phyloP scores from a whole-genome alignment of 2,888 invertebrate species.

The Lithophane socia region DNA sequence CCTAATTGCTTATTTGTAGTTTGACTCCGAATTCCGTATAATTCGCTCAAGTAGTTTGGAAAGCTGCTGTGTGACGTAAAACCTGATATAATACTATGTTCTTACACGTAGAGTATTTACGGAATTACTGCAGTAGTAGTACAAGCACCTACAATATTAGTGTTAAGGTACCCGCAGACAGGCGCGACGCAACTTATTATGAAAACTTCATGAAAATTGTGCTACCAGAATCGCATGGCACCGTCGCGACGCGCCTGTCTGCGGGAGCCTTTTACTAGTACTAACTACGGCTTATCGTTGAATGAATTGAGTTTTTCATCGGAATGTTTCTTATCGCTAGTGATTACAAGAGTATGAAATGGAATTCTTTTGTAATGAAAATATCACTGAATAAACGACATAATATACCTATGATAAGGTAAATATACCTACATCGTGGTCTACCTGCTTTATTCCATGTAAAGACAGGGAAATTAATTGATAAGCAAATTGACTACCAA shows the following conservation, averaged over 20 bases:
- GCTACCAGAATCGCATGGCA: no score
- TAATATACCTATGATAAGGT: not conserved
- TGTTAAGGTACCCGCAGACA: not conserved
- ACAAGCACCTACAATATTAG: not conserved
- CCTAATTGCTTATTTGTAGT: conserved; percentile 10
- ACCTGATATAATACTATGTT: conserved; percentile 29
- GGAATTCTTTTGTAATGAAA: not conserved
- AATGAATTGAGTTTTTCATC: conserved; percentile 28
- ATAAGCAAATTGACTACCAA: not conserved
- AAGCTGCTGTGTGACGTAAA: conserved; percentile 75
- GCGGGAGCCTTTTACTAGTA: not conserved
- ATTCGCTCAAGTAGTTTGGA: conserved; percentile 71
- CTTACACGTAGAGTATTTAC: not conserved
- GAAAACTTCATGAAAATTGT: no score
- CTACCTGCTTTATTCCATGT: not conserved
- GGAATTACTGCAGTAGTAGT: conserved; percentile 5
- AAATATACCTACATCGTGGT: not conserved
- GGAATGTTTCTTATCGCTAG: conserved; percentile 14
- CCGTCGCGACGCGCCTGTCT: no score
- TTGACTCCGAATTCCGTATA: conserved; percentile 36
- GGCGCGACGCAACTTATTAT: no score
- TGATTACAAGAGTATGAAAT: conserved; percentile 6
- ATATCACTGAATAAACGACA: not conserved
- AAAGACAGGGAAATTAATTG: not conserved
- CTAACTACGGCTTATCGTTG: conserved; percentile 21